These are phyloP conservation scores for Pollenia griseotomentosa DNA, from an alignment of 2,888 invertebrate species.

Conservation along the genomic window DNA sequence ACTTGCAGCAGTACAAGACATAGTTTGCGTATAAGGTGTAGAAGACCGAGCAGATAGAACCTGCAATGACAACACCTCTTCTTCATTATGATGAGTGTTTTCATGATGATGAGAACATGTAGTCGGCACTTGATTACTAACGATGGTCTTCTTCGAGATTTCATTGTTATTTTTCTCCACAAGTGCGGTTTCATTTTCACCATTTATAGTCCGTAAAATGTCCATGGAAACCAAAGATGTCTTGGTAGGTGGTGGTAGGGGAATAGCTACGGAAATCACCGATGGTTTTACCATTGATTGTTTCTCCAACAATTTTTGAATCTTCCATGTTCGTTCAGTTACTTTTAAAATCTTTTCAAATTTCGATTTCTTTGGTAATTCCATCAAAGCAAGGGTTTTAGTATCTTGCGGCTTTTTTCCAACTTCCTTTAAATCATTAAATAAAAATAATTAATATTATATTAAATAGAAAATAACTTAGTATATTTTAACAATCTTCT, in stretches of 20 bases:
- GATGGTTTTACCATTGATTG: slow-evolving; percentile 70
- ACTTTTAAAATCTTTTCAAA: slow-evolving; percentile 68
- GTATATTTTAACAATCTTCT: too few relatives aligned
- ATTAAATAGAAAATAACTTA: neutral
- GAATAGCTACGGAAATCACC: slow-evolving; percentile 76
- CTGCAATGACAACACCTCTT: slow-evolving; percentile 79
- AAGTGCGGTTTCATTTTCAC: neutral
- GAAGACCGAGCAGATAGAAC: slow-evolving; percentile 81
- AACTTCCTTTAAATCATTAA: neutral
- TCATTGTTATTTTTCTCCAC: slow-evolving; percentile 37
- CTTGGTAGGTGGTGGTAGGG: slow-evolving; percentile 74
- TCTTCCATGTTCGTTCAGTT: slow-evolving; percentile 75
- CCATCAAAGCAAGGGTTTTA: slow-evolving; percentile 50
- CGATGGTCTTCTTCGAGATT: slow-evolving; percentile 12
- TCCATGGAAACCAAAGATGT: slow-evolving; percentile 21
- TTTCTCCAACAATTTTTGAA: slow-evolving; percentile 75
- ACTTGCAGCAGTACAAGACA: slow-evolving; percentile 78
- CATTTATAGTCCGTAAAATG: slow-evolving; percentile 32
- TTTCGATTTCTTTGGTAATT: slow-evolving; percentile 44
- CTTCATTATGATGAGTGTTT: slow-evolving; percentile 75
- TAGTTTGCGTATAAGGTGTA: slow-evolving; percentile 80
- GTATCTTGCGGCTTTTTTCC: neutral
- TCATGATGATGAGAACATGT: slow-evolving; percentile 50
- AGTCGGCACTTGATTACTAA: slow-evolving; percentile 22
- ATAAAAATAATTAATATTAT: neutral